Conservation (phyloP, 35 echinoderm and acorn worm genomes). For the Holothuria glaberrima region DNA sequence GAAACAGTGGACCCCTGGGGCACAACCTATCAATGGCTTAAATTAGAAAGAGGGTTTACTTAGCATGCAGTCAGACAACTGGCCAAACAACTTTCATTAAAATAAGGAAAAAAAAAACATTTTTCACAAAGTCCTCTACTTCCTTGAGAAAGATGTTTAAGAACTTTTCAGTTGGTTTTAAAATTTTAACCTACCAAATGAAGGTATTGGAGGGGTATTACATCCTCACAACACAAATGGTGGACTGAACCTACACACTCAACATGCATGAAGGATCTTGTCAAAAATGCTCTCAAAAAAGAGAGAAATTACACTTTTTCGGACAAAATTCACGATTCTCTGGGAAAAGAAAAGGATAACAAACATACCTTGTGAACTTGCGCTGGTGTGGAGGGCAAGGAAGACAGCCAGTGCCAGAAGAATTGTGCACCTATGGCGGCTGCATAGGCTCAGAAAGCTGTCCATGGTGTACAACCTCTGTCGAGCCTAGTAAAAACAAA, state of each 20-base stretch:
- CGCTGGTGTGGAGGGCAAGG: slow-evolving; percentile 21
- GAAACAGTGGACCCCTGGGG: too few species aligned
- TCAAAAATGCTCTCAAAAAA: neutral
- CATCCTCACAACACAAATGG: neutral
- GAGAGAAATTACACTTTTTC: slow-evolving; percentile 63
- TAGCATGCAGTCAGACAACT: too few species aligned
- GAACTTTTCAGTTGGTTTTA: too few species aligned
- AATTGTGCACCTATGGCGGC: slow-evolving; percentile 64
- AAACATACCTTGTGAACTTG: slow-evolving; percentile 76
- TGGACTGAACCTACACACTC: neutral
- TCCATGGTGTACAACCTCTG: slow-evolving; percentile 85
- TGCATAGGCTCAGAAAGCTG: slow-evolving; percentile 78
- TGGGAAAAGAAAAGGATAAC: slow-evolving; percentile 37
- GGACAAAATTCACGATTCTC: neutral
- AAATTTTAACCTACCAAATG: too few species aligned
- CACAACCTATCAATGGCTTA: too few species aligned
- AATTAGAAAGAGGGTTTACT: too few species aligned
- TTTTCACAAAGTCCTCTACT: too few species aligned
- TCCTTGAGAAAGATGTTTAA: too few species aligned
- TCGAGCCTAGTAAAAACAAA: slow-evolving; percentile 55
- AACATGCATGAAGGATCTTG: slow-evolving; percentile 54
- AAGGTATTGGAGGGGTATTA: too few species aligned
- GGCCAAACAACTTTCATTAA: too few species aligned
- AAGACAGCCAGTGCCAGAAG: slow-evolving; percentile 60
- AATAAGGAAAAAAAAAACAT: too few species aligned